A percentile compares a stretch with the other conserved stretches of the same genome.
Conservation (phyloP, 2,888 invertebrate genomes). For the Pyrgus malvae region DNA sequence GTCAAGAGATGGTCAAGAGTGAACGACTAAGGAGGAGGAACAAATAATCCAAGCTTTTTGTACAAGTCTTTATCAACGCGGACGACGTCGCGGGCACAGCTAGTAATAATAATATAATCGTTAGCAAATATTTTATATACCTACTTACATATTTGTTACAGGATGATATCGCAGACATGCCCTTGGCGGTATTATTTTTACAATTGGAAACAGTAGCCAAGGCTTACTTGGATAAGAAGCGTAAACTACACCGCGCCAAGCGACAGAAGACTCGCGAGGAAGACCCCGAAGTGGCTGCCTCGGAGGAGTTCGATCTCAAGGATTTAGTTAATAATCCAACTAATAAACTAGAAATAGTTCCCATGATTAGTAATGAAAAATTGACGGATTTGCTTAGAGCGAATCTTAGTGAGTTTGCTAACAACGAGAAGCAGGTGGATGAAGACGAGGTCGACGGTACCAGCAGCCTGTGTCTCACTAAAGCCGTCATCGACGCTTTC, state of each 20-base stretch:
- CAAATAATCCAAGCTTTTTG: too few relatives aligned
- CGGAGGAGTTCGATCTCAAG: conserved; percentile 53
- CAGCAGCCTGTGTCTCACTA: conserved; percentile 58
- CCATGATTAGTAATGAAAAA: conserved; percentile 49
- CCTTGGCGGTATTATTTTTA: conserved; percentile 67
- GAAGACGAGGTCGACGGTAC: conserved; percentile 65
- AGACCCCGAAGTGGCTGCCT: conserved; percentile 31
- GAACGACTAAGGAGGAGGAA: too few relatives aligned
- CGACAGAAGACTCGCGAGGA: conserved; percentile 64
- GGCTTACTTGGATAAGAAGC: conserved; percentile 57
- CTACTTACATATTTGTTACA: too few relatives aligned
- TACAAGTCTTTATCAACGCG: too few relatives aligned
- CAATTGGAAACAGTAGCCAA: conserved; percentile 71
- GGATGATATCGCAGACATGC: conserved; percentile 73
- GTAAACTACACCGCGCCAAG: conserved; percentile 61
- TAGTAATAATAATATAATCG: too few relatives aligned
- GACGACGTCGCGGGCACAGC: too few relatives aligned
- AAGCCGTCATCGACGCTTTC: conserved; percentile 84
- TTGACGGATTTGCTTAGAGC: conserved; percentile 57
- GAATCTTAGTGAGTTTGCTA: conserved; percentile 53
- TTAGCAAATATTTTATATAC: too few relatives aligned
- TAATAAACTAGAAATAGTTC: conserved; percentile 55
- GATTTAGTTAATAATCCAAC: conserved; percentile 50
- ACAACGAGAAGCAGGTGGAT: conserved; percentile 45
- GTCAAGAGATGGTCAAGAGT: too few relatives aligned